These are phyloP conservation scores for Enteromius afrohamiltoni DNA, from an alignment of 2,797 vertebrate genomes.

Conservation along the genomic window DNA sequence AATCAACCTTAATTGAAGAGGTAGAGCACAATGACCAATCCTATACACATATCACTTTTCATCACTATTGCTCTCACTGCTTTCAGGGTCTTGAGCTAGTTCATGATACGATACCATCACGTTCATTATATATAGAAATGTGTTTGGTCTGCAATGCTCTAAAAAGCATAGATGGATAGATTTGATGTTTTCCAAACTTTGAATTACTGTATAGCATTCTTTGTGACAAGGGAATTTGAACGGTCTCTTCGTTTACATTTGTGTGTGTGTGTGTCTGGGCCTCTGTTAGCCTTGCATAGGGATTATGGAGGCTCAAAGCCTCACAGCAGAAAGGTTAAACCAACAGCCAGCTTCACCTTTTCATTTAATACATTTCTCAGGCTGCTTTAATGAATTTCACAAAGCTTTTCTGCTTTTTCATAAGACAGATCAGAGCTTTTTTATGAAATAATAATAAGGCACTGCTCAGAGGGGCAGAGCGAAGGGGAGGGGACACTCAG, in stretches of 20 bases:
- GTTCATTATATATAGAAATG: background rate
- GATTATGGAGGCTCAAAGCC: slow-evolving; percentile 68
- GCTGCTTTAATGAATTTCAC: slow-evolving; percentile 99
- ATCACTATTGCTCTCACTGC: slow-evolving; percentile 16
- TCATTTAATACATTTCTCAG: slow-evolving; percentile 99
- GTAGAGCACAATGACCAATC: slow-evolving; percentile 45
- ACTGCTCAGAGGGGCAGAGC: slow-evolving; percentile 70
- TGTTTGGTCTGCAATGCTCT: background rate
- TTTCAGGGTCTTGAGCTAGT: slow-evolving; percentile 15
- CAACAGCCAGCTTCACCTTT: slow-evolving; percentile 88
- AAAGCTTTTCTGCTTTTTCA: slow-evolving; percentile 97
- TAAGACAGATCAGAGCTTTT: slow-evolving; percentile 91
- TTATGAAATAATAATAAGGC: slow-evolving; percentile 96
- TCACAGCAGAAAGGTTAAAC: slow-evolving; percentile 86
- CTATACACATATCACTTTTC: slow-evolving; percentile 47
- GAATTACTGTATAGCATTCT: slow-evolving; percentile 9
- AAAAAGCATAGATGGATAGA: background rate
- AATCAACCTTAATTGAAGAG: slow-evolving; percentile 58
- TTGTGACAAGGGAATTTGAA: slow-evolving; percentile 34
- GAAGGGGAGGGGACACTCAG: slow-evolving; percentile 71
- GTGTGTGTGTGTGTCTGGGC: slow-evolving; percentile 28
- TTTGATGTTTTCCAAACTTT: slow-evolving; percentile 28
- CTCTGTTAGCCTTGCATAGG: slow-evolving; percentile 58
- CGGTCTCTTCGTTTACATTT: slow-evolving; percentile 31
- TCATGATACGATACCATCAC: background rate